Evolutionary conservation across 2,113 vertebrate genomes (phyloP).

Genomic region (Mustela nigripes): DNA sequence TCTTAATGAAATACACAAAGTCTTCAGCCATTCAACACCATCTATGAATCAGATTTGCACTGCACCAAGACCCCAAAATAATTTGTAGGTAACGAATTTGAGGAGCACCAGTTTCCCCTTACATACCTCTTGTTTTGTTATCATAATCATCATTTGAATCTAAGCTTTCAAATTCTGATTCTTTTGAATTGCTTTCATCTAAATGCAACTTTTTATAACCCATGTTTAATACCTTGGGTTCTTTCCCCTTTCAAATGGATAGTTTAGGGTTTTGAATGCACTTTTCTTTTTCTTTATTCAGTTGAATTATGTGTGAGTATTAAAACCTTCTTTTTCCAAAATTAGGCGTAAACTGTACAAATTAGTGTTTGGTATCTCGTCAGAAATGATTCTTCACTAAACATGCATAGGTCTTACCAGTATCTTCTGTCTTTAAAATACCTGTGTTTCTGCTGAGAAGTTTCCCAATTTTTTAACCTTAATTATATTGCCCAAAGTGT

Average conservation of each 20-base stretch:
- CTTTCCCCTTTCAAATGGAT: neutral
- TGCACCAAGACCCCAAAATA: neutral
- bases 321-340: neutral
- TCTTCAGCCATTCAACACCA: neutral
- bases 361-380: neutral
- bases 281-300: neutral
- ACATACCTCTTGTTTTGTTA: neutral
- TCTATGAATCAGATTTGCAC: neutral
- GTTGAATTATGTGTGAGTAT: neutral
- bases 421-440: neutral
- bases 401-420: neutral
- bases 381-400: neutral
- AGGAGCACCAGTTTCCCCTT: neutral
- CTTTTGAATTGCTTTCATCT: neutral
- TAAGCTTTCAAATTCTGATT: slow-evolving; percentile 12
- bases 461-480: neutral
- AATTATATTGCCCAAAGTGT: neutral
- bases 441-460: neutral
- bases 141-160: neutral
- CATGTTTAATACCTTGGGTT: neutral
- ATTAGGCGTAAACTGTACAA: neutral
- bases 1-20: neutral
- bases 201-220: neutral
- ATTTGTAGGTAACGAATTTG: neutral
- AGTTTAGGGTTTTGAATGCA: neutral